phyloP scores from a whole-genome alignment of 2,797 vertebrate species.

The Threskiornis aethiopicus region DNA sequence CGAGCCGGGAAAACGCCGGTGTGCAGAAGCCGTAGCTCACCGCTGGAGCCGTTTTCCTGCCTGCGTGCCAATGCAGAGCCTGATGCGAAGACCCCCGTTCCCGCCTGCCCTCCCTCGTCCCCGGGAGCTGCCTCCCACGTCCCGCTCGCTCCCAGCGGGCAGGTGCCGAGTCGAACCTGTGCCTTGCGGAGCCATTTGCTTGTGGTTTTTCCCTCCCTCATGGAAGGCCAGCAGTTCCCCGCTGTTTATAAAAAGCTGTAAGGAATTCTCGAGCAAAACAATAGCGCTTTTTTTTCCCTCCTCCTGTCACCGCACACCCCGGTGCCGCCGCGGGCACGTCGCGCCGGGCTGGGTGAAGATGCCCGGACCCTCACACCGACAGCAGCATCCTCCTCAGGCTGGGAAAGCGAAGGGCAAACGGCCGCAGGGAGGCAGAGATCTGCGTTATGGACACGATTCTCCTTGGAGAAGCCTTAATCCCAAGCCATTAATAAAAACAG shows the following conservation, averaged over 20 bases:
- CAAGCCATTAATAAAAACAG: background rate
- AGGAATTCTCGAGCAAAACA: background rate
- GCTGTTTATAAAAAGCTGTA: background rate
- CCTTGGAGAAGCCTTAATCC: background rate
- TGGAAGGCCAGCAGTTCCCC: background rate
- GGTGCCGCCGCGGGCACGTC: background rate
- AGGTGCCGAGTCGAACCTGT: background rate
- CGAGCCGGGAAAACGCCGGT: background rate
- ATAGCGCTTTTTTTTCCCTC: background rate
- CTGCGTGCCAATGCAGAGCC: background rate
- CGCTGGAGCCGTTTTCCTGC: background rate
- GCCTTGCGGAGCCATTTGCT: background rate
- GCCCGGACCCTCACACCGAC: background rate
- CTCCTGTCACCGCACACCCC: background rate
- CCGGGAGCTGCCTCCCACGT: background rate
- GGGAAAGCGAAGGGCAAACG: background rate
- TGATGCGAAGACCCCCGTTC: background rate
- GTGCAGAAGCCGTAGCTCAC: rapidly evolving
- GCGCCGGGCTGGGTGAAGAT: background rate
- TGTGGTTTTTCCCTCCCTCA: background rate
- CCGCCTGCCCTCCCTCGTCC: background rate
- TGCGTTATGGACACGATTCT: rapidly evolving
- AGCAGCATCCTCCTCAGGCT: background rate
- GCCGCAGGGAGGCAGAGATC: background rate
- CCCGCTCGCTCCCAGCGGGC: background rate